These are phyloP conservation scores for Meteorus cinctellus DNA, from an alignment of 2,888 invertebrate genomes.

Conservation along the genomic window DNA sequence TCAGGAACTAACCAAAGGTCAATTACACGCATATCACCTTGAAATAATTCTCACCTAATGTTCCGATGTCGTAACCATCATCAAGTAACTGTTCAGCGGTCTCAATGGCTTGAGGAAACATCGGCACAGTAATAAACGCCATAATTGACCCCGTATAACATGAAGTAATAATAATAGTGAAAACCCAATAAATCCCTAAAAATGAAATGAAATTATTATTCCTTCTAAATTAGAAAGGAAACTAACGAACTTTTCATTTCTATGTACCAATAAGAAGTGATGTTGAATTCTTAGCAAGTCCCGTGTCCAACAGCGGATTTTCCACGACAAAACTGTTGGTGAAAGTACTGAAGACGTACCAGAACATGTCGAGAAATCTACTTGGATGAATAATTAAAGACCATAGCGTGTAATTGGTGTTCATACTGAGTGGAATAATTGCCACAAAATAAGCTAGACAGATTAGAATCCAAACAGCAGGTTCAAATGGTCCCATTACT, in stretches of 20 bases:
- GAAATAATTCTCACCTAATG: constrained; percentile 76
- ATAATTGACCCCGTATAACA: constrained; percentile 90
- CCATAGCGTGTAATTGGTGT: constrained; percentile 81
- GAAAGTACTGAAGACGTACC: constrained; percentile 90
- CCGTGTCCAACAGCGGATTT: constrained; percentile 77
- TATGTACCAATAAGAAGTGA: constrained; percentile 81
- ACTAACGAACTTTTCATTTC: background rate
- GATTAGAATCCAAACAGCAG: constrained; percentile 86
- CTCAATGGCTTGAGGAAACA: constrained; percentile 84
- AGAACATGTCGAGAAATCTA: constrained; percentile 88
- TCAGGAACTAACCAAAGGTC: background rate
- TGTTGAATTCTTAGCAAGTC: constrained; percentile 80
- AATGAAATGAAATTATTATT: background rate
- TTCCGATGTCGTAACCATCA: constrained; percentile 82
- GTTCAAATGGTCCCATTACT: constrained; percentile 88
- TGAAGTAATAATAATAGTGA: constrained; percentile 88
- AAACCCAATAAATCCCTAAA: constrained; percentile 87
- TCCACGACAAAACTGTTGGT: constrained; percentile 83
- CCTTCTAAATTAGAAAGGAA: background rate
- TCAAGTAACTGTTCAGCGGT: constrained; percentile 79
- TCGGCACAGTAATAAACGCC: constrained; percentile 86
- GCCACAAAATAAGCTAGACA: constrained; percentile 82
- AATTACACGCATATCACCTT: background rate
- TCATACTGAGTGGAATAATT: constrained; percentile 83
- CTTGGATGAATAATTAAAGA: constrained; percentile 81